A percentile compares a stretch with the other conserved stretches of the same genome.
These are phyloP conservation scores for Nesogale talazaci DNA, from an alignment of 2,113 vertebrate species.

Conservation along the genomic window DNA sequence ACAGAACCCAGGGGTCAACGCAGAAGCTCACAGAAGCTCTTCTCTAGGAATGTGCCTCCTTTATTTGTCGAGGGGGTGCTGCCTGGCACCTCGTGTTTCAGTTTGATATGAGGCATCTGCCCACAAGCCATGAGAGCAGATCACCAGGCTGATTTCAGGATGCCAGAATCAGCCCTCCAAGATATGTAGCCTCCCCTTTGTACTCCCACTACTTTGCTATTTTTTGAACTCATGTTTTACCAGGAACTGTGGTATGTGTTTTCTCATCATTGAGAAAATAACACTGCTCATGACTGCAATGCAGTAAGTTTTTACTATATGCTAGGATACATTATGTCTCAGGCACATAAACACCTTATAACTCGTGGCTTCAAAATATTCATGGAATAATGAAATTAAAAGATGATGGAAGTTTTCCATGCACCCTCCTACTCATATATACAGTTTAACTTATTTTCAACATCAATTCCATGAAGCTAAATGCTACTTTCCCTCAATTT, in stretches of 20 bases:
- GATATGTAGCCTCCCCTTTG: neutral
- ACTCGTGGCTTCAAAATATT: constrained; percentile 6
- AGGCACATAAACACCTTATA: neutral
- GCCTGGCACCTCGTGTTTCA: neutral
- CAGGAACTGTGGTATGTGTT: constrained; percentile 42
- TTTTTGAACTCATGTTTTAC: constrained; percentile 54
- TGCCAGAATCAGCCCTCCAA: neutral
- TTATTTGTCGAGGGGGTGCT: neutral
- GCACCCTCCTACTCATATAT: too few species aligned
- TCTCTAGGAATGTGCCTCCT: neutral
- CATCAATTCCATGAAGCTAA: neutral
- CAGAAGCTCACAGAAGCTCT: neutral
- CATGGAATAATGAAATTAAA: too few species aligned
- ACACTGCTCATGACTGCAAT: constrained; percentile 50
- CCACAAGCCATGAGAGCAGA: neutral
- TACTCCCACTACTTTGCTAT: constrained; percentile 55
- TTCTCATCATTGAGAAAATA: constrained; percentile 62
- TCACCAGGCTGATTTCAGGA: too few species aligned
- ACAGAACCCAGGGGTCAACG: neutral
- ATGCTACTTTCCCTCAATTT: constrained; percentile 35
- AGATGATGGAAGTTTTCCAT: too few species aligned
- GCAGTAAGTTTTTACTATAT: constrained; percentile 55
- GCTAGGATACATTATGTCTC: neutral
- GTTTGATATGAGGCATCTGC: neutral
- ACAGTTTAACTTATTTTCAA: neutral